A percentile compares a stretch with the other conserved stretches of the same genome.
phyloP scores from a whole-genome alignment of 2,888 invertebrate genomes.

The Drosophila mimetica region DNA sequence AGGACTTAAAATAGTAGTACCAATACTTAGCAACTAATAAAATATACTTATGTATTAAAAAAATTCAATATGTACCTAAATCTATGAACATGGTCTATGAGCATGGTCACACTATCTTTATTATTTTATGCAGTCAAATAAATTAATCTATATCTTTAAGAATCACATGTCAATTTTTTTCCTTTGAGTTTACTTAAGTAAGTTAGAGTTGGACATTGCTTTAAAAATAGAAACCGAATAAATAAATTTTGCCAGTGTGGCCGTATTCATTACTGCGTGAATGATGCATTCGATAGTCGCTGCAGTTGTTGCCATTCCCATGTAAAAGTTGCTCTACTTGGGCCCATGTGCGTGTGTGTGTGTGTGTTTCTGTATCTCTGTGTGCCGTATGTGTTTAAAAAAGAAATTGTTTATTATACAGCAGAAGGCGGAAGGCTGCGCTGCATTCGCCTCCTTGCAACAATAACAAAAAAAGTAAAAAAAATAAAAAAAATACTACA shows the following conservation, averaged over 20 bases:
- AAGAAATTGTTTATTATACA: constrained; percentile 73
- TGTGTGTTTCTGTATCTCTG: constrained; percentile 21
- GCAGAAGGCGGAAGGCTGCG: constrained; percentile 30
- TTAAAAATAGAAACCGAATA: not conserved
- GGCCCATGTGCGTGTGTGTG: not conserved
- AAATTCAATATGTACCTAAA: no score
- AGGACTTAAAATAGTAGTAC: no score
- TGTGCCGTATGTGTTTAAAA: constrained; percentile 53
- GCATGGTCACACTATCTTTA: not conserved
- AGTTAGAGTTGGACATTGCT: no score
- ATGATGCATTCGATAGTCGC: constrained; percentile 66
- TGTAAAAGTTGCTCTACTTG: constrained; percentile 13
- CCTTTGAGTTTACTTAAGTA: no score
- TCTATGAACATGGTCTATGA: no score
- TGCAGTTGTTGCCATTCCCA: constrained; percentile 32
- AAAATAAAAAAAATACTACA: constrained; percentile 1
- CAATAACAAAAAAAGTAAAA: constrained; percentile 8
- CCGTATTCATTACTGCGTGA: constrained; percentile 67
- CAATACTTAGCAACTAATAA: no score
- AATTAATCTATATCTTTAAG: no score
- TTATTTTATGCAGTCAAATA: no score
- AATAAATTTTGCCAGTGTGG: constrained; percentile 5
- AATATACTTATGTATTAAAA: no score
- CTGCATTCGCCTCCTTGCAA: constrained; percentile 22
- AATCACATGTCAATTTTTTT: no score